A percentile compares a stretch with the other conserved stretches of the same genome.
phyloP scores from a whole-genome alignment of 2,888 invertebrate species.

The Camponotus fellah region DNA sequence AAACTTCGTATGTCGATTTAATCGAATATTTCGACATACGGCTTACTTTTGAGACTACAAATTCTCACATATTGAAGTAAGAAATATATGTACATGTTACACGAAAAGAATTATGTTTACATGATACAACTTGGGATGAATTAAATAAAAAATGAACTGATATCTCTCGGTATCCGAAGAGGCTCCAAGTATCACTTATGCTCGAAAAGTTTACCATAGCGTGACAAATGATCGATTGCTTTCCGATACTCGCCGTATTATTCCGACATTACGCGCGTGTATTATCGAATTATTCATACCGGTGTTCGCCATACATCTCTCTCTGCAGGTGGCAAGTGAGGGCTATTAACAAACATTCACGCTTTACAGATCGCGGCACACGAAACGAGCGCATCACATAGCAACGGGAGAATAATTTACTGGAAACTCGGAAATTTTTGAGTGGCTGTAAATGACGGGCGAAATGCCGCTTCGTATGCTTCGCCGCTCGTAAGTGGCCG shows the following conservation, averaged over 20 bases:
- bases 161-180: not conserved
- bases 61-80: constrained; percentile 1
- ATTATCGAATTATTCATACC: constrained; percentile 55
- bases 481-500: constrained; percentile 24
- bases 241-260: constrained; percentile 50
- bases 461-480: constrained; percentile 31
- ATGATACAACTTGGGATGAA: constrained; percentile 1
- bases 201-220: constrained; percentile 37
- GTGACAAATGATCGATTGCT: constrained; percentile 52
- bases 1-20: not conserved
- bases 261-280: constrained; percentile 52
- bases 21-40: not conserved
- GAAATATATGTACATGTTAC: not conserved
- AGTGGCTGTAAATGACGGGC: constrained; percentile 50
- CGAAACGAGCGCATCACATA: constrained; percentile 33
- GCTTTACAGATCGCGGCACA: constrained; percentile 53
- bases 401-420: constrained; percentile 38
- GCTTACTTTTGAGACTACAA: not conserved
- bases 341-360: constrained; percentile 56
- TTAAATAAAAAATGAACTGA: constrained; percentile 35
- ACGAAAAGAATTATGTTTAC: constrained; percentile 5
- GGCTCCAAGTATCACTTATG: constrained; percentile 23
- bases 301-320: constrained; percentile 27
- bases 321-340: constrained; percentile 48
- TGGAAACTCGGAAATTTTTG: constrained; percentile 50